phyloP scores from a whole-genome alignment of 2,113 vertebrate species.

The Cercopithecus mona region DNA sequence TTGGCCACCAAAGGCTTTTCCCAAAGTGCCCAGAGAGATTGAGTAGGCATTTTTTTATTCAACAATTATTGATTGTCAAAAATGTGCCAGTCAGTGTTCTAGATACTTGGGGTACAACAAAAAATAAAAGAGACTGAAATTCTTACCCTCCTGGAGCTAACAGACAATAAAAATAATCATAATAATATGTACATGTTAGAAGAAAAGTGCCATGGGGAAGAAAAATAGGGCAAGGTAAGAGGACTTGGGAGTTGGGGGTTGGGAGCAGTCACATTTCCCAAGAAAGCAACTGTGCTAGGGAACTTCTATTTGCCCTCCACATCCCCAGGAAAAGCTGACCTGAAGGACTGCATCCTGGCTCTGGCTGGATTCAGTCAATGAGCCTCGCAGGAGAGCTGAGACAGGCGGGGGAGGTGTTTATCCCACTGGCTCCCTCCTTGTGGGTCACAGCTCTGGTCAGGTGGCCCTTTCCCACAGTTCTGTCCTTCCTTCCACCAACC shows the following conservation, averaged over 20 bases:
- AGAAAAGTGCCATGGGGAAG: background rate
- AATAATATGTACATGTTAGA: background rate
- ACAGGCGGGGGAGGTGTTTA: background rate
- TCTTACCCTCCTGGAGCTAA: background rate
- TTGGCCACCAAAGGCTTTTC: background rate
- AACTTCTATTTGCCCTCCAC: background rate
- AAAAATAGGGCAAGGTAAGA: background rate
- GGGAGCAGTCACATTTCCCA: background rate
- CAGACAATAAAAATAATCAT: background rate
- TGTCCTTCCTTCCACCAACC: background rate
- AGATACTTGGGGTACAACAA: background rate
- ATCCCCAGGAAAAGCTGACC: background rate
- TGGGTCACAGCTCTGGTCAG: background rate
- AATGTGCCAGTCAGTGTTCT: background rate
- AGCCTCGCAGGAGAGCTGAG: background rate
- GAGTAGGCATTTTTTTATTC: background rate
- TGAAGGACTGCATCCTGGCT: background rate
- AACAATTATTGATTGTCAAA: background rate
- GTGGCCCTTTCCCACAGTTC: background rate
- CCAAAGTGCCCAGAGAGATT: background rate
- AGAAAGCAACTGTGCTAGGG: background rate
- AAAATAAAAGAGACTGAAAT: background rate
- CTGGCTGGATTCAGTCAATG: background rate
- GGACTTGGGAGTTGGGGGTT: background rate
- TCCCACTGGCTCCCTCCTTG: background rate